These are phyloP conservation scores for Oreochromis tanganicae DNA, from an alignment of 2,113 vertebrate species.

Conservation along the genomic window DNA sequence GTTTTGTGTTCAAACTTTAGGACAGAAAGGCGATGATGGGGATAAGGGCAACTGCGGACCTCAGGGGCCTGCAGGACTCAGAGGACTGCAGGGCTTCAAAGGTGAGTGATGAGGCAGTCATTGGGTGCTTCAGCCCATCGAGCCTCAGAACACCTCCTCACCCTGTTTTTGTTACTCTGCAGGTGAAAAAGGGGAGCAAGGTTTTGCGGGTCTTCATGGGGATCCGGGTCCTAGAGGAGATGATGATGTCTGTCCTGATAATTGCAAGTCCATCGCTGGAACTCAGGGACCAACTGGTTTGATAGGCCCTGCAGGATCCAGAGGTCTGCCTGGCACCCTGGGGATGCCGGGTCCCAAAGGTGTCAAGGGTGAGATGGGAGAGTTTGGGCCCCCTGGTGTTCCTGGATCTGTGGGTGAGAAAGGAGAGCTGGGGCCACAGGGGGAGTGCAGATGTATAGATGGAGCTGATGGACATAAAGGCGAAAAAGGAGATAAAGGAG, in stretches of 20 bases:
- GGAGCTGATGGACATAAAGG: conserved; percentile 50
- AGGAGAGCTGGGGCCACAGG: conserved; percentile 54
- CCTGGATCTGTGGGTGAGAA: conserved; percentile 48
- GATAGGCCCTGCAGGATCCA: conserved; percentile 42
- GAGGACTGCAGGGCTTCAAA: conserved; percentile 57
- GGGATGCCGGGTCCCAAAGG: conserved; percentile 44
- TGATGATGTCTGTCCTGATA: conserved; percentile 55
- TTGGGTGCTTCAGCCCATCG: not conserved
- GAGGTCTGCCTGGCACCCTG: conserved; percentile 32
- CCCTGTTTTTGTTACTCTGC: not conserved
- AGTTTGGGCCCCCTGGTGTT: conserved; percentile 13
- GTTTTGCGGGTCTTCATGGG: conserved; percentile 39
- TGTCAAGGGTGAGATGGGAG: conserved; percentile 51
- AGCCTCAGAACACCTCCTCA: not conserved
- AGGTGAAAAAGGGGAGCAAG: conserved; percentile 67
- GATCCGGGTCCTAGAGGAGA: conserved; percentile 41
- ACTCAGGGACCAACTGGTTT: conserved; percentile 46
- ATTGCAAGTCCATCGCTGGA: conserved; percentile 32
- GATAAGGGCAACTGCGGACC: conserved; percentile 47
- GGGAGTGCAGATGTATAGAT: conserved; percentile 54
- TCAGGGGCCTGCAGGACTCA: conserved; percentile 36
- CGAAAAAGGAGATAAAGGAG: conserved; percentile 16
- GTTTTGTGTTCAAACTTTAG: conserved; percentile 10
- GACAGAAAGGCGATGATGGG: conserved; percentile 65
- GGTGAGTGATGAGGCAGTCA: conserved; percentile 26